These are phyloP conservation scores for Remorina albescens DNA, from an alignment of 2,797 vertebrate species.

Conservation along the genomic window DNA sequence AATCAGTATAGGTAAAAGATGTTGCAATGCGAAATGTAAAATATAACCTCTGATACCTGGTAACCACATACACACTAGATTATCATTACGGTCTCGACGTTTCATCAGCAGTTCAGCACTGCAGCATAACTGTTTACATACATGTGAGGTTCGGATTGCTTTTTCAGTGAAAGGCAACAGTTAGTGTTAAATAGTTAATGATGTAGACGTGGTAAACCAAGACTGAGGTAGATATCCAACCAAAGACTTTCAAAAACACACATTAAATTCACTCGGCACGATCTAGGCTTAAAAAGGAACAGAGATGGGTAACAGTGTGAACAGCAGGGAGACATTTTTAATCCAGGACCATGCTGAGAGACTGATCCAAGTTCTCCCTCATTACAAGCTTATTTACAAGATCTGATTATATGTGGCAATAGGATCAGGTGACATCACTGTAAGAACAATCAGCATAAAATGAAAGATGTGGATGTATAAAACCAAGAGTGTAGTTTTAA, in stretches of 20 bases:
- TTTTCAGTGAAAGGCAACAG: slow-evolving; percentile 61
- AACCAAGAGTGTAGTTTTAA: slow-evolving; percentile 18
- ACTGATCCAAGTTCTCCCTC: slow-evolving; percentile 65
- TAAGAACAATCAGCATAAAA: slow-evolving; percentile 23
- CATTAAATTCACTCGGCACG: slow-evolving; percentile 51
- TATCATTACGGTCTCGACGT: background rate
- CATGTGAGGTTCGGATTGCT: slow-evolving; percentile 37
- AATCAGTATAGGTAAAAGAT: slow-evolving; percentile 65
- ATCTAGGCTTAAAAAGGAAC: slow-evolving; percentile 46
- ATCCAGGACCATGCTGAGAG: slow-evolving; percentile 65
- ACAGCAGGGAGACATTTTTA: slow-evolving; percentile 71
- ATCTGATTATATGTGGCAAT: slow-evolving; percentile 68
- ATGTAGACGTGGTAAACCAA: slow-evolving; percentile 71
- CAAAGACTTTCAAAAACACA: slow-evolving; percentile 57
- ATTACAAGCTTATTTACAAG: slow-evolving; percentile 73
- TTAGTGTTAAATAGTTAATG: slow-evolving; percentile 51
- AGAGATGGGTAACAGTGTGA: slow-evolving; percentile 52
- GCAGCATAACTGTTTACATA: slow-evolving; percentile 13
- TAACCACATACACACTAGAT: slow-evolving; percentile 45
- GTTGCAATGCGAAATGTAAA: slow-evolving; percentile 61
- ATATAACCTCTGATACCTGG: slow-evolving; percentile 62
- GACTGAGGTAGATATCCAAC: slow-evolving; percentile 82
- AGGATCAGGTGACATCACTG: slow-evolving; percentile 56
- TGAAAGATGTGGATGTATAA: slow-evolving; percentile 29
- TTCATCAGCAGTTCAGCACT: slow-evolving; percentile 5